Evolutionary conservation across 2,113 vertebrate genomes (phyloP).

Genomic region (Aviceda subcristata): DNA sequence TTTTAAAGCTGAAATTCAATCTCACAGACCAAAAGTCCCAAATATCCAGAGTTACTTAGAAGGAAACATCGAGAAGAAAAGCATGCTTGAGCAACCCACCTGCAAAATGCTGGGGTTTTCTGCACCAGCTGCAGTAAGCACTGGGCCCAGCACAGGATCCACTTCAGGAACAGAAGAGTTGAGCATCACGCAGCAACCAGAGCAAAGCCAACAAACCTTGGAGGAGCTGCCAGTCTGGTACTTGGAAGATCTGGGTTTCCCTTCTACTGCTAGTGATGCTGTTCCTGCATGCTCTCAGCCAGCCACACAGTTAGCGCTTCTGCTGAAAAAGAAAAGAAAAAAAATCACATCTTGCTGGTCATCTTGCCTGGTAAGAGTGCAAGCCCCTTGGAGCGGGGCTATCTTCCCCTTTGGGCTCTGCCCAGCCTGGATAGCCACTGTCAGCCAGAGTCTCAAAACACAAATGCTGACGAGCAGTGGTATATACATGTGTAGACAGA

Average conservation of each 20-base stretch:
- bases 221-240: background rate
- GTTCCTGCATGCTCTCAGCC: background rate
- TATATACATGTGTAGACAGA: background rate
- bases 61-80: background rate
- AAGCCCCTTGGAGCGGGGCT: background rate
- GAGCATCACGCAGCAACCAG: background rate
- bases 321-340: background rate
- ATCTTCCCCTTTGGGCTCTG: rapidly evolving
- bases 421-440: background rate
- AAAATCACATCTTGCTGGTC: rapidly evolving
- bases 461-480: background rate
- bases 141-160: background rate
- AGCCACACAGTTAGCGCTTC: background rate
- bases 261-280: background rate
- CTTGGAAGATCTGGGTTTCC: background rate
- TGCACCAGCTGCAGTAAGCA: background rate
- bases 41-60: background rate
- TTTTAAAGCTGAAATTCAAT: background rate
- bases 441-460: background rate
- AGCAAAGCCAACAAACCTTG: background rate
- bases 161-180: background rate
- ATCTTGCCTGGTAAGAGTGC: background rate
- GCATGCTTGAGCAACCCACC: background rate
- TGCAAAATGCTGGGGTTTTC: background rate
- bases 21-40: background rate